phyloP scores from a whole-genome alignment of 1,140 invertebrate genomes.

The Bombus huntii region DNA sequence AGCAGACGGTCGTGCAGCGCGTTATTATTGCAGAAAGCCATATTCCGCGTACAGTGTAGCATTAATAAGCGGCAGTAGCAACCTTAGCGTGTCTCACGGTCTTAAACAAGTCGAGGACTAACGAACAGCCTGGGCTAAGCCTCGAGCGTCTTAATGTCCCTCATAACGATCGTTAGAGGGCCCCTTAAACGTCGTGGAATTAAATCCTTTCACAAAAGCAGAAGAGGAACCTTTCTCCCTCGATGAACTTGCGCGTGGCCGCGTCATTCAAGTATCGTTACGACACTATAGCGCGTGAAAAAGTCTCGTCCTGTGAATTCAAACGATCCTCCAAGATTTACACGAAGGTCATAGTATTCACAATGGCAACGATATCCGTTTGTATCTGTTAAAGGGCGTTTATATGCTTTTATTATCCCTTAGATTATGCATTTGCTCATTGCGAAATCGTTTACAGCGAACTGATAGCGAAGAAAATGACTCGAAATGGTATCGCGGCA shows the following conservation, averaged over 20 bases:
- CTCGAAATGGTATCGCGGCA: too few relatives aligned
- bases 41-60: constrained; percentile 2
- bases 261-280: constrained; percentile 12
- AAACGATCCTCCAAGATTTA: background rate
- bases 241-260: constrained; percentile 3
- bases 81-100: background rate
- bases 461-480: too few relatives aligned
- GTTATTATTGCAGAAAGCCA: constrained; percentile 17
- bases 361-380: background rate
- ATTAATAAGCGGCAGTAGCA: constrained; percentile 21
- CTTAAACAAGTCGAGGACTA: constrained; percentile 32
- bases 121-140: constrained; percentile 28
- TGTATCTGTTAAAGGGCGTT: background rate
- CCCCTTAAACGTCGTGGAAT: constrained; percentile 30
- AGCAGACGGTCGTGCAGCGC: background rate
- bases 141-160: constrained; percentile 34
- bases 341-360: background rate
- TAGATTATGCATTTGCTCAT: too few relatives aligned
- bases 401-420: background rate
- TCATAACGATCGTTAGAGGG: constrained; percentile 50
- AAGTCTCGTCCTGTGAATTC: background rate
- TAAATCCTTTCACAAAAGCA: constrained; percentile 17
- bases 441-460: too few relatives aligned
- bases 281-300: background rate
- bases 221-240: background rate